These are phyloP conservation scores for Ruditapes philippinarum DNA, from an alignment of 1,140 invertebrate genomes.

Conservation along the genomic window DNA sequence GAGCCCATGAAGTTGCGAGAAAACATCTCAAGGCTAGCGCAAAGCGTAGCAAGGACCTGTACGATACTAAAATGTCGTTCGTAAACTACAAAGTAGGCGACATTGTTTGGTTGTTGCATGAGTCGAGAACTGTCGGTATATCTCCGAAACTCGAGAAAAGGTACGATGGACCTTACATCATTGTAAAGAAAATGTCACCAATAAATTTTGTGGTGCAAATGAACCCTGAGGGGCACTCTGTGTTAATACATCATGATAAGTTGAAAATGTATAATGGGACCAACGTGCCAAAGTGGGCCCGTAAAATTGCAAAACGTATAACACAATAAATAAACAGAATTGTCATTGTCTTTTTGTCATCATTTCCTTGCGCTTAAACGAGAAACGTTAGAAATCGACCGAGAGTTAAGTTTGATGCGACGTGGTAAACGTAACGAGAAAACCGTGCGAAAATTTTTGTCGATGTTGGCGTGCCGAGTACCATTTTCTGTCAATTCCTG, in stretches of 20 bases:
- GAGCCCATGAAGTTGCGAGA: slow-evolving; percentile 25
- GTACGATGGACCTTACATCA: background rate
- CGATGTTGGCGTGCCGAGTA: too few species aligned
- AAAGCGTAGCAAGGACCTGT: slow-evolving; percentile 7
- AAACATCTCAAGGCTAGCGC: background rate
- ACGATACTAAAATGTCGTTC: background rate
- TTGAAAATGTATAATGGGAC: background rate
- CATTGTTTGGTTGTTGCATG: background rate
- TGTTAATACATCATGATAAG: slow-evolving; percentile 3
- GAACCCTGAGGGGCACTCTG: background rate
- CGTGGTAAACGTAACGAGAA: too few species aligned
- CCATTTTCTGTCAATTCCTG: too few species aligned
- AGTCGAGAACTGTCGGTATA: background rate
- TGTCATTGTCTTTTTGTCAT: too few species aligned
- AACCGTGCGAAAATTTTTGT: too few species aligned
- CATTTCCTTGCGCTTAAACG: too few species aligned
- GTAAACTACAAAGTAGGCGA: background rate
- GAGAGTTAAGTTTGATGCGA: too few species aligned
- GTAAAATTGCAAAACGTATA: background rate
- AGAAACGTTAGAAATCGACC: too few species aligned
- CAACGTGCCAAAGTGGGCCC: background rate
- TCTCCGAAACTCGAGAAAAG: background rate
- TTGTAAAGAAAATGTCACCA: background rate
- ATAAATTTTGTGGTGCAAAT: background rate
- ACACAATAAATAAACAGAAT: too few species aligned